phyloP scores from a whole-genome alignment of 2,888 invertebrate species.

The Hydropsyche betteni region DNA sequence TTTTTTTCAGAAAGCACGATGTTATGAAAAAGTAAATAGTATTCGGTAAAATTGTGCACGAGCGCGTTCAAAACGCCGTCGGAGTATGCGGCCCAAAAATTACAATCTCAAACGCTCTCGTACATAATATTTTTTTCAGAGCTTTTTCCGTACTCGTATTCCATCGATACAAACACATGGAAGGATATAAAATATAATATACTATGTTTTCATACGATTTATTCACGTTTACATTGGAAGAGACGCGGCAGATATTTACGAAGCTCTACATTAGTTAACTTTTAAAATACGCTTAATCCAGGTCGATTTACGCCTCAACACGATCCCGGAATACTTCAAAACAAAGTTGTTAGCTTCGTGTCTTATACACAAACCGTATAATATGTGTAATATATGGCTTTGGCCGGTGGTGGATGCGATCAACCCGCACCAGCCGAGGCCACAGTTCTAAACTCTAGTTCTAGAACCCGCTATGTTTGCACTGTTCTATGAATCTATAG shows the following conservation, averaged over 20 bases:
- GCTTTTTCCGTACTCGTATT: too few relatives aligned
- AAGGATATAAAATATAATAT: too few relatives aligned
- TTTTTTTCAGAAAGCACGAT: conserved; percentile 7
- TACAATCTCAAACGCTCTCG: background rate
- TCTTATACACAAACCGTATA: too few relatives aligned
- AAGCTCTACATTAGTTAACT: background rate
- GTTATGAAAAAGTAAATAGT: conserved; percentile 30
- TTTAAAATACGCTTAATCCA: conserved; percentile 3
- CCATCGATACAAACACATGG: too few relatives aligned
- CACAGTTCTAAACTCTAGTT: conserved; percentile 14
- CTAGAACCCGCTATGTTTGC: background rate
- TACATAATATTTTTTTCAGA: background rate
- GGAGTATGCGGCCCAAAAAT: background rate
- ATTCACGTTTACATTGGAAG: too few relatives aligned
- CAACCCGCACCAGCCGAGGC: conserved; percentile 3
- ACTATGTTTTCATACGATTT: too few relatives aligned
- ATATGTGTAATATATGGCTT: background rate
- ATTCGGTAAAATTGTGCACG: conserved; percentile 4
- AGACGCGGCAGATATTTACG: too few relatives aligned
- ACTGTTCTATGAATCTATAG: background rate
- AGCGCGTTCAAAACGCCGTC: conserved; percentile 17
- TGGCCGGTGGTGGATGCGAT: conserved; percentile 12
- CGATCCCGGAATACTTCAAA: conserved; percentile 20
- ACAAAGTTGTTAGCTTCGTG: conserved; percentile 24
- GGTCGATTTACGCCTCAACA: conserved; percentile 14